A percentile compares a stretch with the other conserved stretches of the same genome.
Conservation (phyloP, 2,888 invertebrate genomes). For the Nebria salina region DNA sequence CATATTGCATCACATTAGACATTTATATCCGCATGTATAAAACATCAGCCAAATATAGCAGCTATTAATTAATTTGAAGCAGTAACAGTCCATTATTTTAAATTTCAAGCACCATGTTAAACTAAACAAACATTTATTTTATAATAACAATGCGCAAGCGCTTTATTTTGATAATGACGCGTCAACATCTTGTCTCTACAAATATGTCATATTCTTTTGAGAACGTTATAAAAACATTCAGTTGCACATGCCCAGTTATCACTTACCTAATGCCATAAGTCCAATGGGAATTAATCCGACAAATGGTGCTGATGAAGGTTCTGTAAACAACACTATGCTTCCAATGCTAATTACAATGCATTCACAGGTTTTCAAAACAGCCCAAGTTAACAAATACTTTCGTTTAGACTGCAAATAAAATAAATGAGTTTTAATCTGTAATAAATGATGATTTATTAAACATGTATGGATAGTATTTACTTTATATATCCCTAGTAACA, state of each 20-base stretch:
- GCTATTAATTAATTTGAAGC: too few species aligned
- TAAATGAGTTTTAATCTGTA: background rate
- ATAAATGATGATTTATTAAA: background rate
- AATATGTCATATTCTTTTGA: too few species aligned
- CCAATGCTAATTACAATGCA: slow-evolving; percentile 23
- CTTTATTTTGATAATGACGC: too few species aligned
- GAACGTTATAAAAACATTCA: too few species aligned
- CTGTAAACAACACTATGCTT: slow-evolving; percentile 4
- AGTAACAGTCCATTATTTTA: too few species aligned
- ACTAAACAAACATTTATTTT: too few species aligned
- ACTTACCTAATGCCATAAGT: slow-evolving; percentile 28
- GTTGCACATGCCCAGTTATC: background rate
- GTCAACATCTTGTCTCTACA: too few species aligned
- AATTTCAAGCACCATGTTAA: too few species aligned
- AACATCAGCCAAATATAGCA: too few species aligned
- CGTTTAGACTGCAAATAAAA: slow-evolving; percentile 14
- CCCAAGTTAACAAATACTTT: slow-evolving; percentile 27
- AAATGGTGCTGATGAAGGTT: background rate
- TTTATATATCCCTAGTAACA: slow-evolving; percentile 20
- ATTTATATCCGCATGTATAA: too few species aligned
- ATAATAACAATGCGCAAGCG: too few species aligned
- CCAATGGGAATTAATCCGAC: slow-evolving; percentile 23
- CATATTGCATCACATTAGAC: background rate
- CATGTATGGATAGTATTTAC: slow-evolving; percentile 6
- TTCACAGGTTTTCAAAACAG: slow-evolving; percentile 35